These are phyloP conservation scores for Climacteris rufus DNA, from an alignment of 2,113 vertebrate genomes.

Conservation along the genomic window DNA sequence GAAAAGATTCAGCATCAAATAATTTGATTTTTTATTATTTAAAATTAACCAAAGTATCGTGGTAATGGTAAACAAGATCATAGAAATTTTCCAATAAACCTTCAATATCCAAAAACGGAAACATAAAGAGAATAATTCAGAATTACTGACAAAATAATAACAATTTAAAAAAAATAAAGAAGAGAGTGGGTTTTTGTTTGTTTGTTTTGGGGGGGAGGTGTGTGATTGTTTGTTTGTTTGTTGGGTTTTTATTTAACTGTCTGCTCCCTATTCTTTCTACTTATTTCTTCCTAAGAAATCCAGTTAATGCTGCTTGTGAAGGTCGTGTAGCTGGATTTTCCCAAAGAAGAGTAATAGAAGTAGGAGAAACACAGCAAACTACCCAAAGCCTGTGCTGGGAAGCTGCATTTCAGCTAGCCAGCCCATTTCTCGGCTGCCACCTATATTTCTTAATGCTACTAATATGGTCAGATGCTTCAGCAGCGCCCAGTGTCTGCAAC, in stretches of 20 bases:
- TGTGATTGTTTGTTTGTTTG: not conserved
- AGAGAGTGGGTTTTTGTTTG: no score
- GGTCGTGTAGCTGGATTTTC: not conserved
- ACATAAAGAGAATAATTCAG: not conserved
- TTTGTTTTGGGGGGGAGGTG: accelerated
- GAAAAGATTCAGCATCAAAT: not conserved
- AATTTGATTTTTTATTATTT: not conserved
- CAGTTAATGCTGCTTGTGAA: not conserved
- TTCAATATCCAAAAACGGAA: not conserved
- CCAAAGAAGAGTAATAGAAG: not conserved
- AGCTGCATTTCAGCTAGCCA: not conserved
- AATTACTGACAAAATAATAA: not conserved
- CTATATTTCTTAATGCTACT: not conserved
- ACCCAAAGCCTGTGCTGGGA: not conserved
- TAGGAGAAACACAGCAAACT: not conserved
- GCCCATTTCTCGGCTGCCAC: not conserved
- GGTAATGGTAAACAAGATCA: not conserved
- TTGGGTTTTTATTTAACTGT: not conserved
- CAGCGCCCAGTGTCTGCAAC: not conserved
- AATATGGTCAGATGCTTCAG: not conserved
- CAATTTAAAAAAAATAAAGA: not conserved
- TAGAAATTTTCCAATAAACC: not conserved
- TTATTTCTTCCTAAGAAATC: not conserved
- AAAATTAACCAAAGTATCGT: accelerated
- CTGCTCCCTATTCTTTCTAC: not conserved